Percentiles rank a stretch among this genome's conserved stretches.
Evolutionary conservation across 1,140 invertebrate species (phyloP).

Genomic region (Anoplophora glabripennis): DNA sequence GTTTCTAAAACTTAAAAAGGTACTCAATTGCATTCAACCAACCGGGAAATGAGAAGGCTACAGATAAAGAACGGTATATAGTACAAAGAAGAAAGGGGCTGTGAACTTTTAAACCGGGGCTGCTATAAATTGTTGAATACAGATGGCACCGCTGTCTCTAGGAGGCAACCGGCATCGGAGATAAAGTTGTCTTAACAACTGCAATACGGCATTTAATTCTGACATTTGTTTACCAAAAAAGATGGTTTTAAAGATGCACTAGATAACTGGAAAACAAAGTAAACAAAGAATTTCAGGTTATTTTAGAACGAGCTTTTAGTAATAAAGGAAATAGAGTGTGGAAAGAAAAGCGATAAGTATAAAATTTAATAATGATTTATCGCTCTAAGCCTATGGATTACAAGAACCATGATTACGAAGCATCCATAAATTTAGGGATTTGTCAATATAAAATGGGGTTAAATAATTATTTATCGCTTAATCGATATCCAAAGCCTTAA

Average conservation of each 20-base stretch:
- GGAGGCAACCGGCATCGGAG: slow-evolving; percentile 37
- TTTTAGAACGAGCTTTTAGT: slow-evolving; percentile 1
- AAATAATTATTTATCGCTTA: slow-evolving; percentile 37
- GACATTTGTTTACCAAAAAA: slow-evolving; percentile 24
- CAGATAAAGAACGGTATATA: slow-evolving; percentile 38
- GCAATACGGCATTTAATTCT: slow-evolving; percentile 35
- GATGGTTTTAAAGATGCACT: neutral
- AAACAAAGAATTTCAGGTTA: neutral
- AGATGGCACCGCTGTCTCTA: slow-evolving; percentile 31
- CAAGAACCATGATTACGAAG: slow-evolving; percentile 30
- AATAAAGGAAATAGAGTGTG: slow-evolving; percentile 16
- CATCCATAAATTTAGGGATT: slow-evolving; percentile 32
- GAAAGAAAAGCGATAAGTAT: slow-evolving; percentile 26
- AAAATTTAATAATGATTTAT: slow-evolving; percentile 36
- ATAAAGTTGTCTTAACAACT: slow-evolving; percentile 40
- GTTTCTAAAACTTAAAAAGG: slow-evolving; percentile 47
- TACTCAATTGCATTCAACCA: slow-evolving; percentile 45
- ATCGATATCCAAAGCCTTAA: slow-evolving; percentile 28
- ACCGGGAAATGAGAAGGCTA: slow-evolving; percentile 46
- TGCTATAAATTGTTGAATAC: slow-evolving; percentile 41
- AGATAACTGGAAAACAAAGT: neutral
- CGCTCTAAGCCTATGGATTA: slow-evolving; percentile 29
- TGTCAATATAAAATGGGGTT: slow-evolving; percentile 38
- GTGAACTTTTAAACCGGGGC: slow-evolving; percentile 40
- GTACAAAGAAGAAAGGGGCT: slow-evolving; percentile 21